Evolutionary conservation across 2,888 invertebrate genomes (phyloP), one percentile per base, ranked within the genome.

Genomic region (Acanthopleura granulata): DNA sequence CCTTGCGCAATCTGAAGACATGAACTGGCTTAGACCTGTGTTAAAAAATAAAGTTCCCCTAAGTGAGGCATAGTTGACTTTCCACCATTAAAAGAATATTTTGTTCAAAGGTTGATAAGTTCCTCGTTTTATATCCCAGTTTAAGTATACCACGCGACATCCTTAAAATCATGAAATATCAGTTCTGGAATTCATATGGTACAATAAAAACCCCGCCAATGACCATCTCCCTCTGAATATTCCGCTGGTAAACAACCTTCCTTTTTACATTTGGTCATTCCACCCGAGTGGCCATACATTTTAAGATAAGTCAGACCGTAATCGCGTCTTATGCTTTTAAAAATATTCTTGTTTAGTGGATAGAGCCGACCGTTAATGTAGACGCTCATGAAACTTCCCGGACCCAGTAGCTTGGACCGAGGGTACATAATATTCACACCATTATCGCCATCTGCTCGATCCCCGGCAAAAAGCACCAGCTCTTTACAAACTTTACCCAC

Each of bases 181-280:
- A 40, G 4, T 40, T 40, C 4, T 40, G 3, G 9, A 40, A 9
- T 57, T 22, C 22, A 57, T 57, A 57, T 57, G 22, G 18, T 22
- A 57, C 57, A 57, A 57, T 57, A 57, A 57, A 6, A 57, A 57
- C 12, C 57, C 57, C 57, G 18, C 57, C 57, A 57, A 57, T 57
- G 57, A 12, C 57, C 57, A 57, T 12, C 57, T 4, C 57, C 57
- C 12, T n/a, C 57, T 57, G 57, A 18, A 22, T 9, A 57, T 22
- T 57, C n/a, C 3, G 18, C 57, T 12, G 57, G 57, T 57, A 57
- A 18, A 22, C 57, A 57, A 57, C 57, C 57, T 57, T 3, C 6
- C 22, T n/a, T 18, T n/a, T 57, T 57, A 57, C 57, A 57, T 12
- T 57, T 57, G n/a, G 22, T 12, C 22, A 3, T 57, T 57, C 57